Percentiles rank a stretch among this genome's conserved stretches.
phyloP scores from a whole-genome alignment of 2,113 vertebrate genomes.

The Nettapus auritus region DNA sequence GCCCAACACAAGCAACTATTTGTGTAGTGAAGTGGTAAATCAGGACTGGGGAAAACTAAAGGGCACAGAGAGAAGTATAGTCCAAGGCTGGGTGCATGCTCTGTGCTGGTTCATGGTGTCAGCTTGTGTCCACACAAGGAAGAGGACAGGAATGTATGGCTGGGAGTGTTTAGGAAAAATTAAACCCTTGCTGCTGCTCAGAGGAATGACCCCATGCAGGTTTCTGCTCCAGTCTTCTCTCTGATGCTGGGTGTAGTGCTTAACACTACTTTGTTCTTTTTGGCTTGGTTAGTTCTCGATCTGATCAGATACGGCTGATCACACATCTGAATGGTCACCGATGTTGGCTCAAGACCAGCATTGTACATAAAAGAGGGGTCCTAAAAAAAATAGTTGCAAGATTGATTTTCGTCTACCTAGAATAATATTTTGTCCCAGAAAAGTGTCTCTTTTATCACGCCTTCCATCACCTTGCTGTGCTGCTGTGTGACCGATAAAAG shows the following conservation, averaged over 20 bases:
- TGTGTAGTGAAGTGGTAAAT: not conserved
- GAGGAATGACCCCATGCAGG: not conserved
- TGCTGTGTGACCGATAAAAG: not conserved
- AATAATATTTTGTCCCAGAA: not conserved
- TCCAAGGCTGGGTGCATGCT: fast-evolving
- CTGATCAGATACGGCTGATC: not conserved
- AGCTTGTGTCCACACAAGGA: not conserved
- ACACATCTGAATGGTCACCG: not conserved
- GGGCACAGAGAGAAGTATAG: not conserved
- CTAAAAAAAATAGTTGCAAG: not conserved
- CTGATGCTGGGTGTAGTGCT: not conserved
- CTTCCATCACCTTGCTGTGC: not conserved
- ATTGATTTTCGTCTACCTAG: not conserved
- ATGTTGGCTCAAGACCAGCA: fast-evolving
- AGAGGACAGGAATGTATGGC: not conserved
- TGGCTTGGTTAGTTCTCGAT: not conserved
- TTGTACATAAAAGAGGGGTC: not conserved
- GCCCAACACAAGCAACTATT: not conserved
- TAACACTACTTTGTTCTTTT: not conserved
- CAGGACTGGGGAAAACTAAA: not conserved
- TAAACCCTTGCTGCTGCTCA: not conserved
- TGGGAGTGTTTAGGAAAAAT: not conserved
- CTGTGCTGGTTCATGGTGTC: not conserved
- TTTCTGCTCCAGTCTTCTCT: not conserved
- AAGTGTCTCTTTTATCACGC: not conserved